Evolutionary conservation across 23 tunicate genomes (phyloP).

Genomic region (Botrylloides violaceus): DNA sequence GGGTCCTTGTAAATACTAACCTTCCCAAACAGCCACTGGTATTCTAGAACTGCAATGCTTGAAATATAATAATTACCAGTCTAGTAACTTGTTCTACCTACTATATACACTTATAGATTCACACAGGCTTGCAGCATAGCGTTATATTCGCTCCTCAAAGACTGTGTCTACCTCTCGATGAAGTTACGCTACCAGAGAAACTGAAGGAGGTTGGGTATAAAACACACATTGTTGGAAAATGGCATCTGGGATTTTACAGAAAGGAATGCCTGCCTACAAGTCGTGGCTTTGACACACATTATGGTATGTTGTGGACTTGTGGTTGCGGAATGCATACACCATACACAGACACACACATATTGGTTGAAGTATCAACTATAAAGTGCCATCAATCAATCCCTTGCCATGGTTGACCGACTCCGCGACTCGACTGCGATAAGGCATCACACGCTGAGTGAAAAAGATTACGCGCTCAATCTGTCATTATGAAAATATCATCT

Average conservation of each 20-base stretch:
- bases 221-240: slow-evolving; percentile 93
- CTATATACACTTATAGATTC: slow-evolving; percentile 33
- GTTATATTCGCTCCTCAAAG: slow-evolving; percentile 74
- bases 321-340: no score
- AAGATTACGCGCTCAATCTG: no score
- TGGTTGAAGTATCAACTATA: no score
- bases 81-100: background rate
- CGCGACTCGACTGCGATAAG: no score
- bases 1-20: no score
- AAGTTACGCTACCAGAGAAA: slow-evolving; percentile 77
- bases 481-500: no score
- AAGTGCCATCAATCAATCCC: no score
- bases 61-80: background rate
- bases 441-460: no score
- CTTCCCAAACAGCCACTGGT: no score
- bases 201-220: slow-evolving; percentile 84
- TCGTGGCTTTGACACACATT: slow-evolving; percentile 84
- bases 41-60: background rate
- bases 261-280: slow-evolving; percentile 76
- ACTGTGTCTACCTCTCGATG: slow-evolving; percentile 81
- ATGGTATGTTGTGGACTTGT: no score
- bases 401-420: no score
- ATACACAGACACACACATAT: no score
- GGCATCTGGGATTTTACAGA: slow-evolving; percentile 94
- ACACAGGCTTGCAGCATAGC: slow-evolving; percentile 83